Evolutionary conservation across 2,888 invertebrate species (phyloP).

Genomic region (Meteorus colon): DNA sequence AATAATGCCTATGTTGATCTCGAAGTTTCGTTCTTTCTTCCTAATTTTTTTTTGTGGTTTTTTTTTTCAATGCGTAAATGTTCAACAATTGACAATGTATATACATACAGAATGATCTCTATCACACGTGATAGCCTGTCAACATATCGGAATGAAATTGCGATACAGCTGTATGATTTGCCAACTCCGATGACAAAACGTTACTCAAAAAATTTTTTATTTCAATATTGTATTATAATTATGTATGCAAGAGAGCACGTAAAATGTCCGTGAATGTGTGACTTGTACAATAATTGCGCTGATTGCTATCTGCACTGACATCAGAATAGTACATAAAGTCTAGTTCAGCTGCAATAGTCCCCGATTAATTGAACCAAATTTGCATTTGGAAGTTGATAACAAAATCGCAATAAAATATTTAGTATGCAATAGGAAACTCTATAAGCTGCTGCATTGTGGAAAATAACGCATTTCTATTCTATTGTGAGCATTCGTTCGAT

Average conservation of each 20-base stretch:
- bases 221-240: constrained; percentile 1
- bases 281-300: constrained; percentile 28
- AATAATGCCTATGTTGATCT: constrained; percentile 31
- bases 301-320: constrained; percentile 24
- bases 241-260: not conserved
- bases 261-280: constrained; percentile 16
- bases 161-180: not conserved
- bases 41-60: not conserved
- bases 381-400: constrained; percentile 26
- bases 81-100: constrained; percentile 14
- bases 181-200: not conserved
- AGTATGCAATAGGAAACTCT: constrained; percentile 16
- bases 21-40: not conserved
- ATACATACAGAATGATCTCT: constrained; percentile 31
- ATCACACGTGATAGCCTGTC: not conserved
- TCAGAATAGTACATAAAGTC: constrained; percentile 15
- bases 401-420: constrained; percentile 27
- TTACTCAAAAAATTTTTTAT: not conserved
- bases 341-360: not conserved
- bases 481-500: constrained; percentile 12
- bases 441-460: constrained; percentile 10
- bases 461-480: constrained; percentile 5
- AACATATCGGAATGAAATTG: constrained; percentile 24
- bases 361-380: constrained; percentile 25
- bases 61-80: constrained; percentile 2